A percentile compares a stretch with the other conserved stretches of the same genome.
Conservation (phyloP, 2,113 vertebrate genomes). For the Oncorhynchus keta region DNA sequence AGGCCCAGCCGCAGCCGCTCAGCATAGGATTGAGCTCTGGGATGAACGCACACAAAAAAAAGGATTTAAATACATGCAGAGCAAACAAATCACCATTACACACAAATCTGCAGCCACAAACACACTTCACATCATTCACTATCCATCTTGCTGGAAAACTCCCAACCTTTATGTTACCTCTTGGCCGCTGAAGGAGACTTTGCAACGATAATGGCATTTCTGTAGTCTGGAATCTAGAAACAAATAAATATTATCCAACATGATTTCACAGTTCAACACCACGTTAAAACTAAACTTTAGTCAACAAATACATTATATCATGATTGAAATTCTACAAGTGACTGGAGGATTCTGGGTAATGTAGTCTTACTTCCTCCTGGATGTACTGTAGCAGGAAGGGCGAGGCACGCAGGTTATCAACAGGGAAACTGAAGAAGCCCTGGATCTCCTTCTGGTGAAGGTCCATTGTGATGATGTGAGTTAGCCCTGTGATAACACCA, state of each 20-base stretch:
- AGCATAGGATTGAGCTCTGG: slow-evolving; percentile 93
- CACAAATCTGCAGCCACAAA: too few species aligned
- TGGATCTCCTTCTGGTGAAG: slow-evolving; percentile 99
- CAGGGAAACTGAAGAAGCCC: slow-evolving; percentile 92
- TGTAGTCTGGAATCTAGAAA: slow-evolving; percentile 92
- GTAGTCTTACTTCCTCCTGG: slow-evolving; percentile 86
- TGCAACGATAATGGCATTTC: slow-evolving; percentile 96
- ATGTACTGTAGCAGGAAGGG: slow-evolving; percentile 96
- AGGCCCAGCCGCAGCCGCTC: slow-evolving; percentile 91
- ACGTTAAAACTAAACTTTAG: too few species aligned
- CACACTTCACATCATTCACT: too few species aligned
- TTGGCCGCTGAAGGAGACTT: slow-evolving; percentile 96
- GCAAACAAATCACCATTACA: background rate
- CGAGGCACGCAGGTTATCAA: slow-evolving; percentile 92
- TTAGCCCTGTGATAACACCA: slow-evolving; percentile 77
- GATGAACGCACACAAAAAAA: slow-evolving; percentile 15
- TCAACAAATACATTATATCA: background rate
- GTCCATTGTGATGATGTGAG: slow-evolving; percentile 99
- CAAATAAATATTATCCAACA: background rate
- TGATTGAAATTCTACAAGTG: background rate
- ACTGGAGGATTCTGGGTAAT: background rate
- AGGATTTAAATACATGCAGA: background rate
- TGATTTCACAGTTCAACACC: too few species aligned
- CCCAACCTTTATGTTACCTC: slow-evolving; percentile 77
- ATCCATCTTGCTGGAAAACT: background rate